Evolutionary conservation across 2,113 vertebrate genomes (phyloP).

Genomic region (Nothoprocta pentlandii): DNA sequence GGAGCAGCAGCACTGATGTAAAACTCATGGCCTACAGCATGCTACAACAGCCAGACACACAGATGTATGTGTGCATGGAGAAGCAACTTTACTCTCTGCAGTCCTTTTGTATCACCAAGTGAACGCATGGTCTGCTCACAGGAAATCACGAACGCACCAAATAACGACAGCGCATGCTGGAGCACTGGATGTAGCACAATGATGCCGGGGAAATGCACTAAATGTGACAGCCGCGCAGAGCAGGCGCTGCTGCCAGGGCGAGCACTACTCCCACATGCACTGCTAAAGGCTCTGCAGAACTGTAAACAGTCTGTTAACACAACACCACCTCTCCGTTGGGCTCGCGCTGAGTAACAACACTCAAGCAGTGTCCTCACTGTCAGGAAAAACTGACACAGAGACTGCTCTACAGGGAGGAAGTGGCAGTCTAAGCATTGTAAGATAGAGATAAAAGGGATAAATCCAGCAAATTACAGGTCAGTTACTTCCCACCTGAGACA

Average conservation of each 20-base stretch:
- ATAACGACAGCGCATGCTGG: background rate
- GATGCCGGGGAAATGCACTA: background rate
- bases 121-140: background rate
- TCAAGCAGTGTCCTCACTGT: background rate
- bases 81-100: background rate
- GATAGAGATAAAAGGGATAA: background rate
- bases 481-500: background rate
- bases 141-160: background rate
- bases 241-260: background rate
- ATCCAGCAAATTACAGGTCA: background rate
- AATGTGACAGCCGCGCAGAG: accelerated
- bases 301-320: background rate
- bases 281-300: background rate
- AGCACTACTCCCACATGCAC: background rate
- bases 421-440: background rate
- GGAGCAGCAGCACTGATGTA: background rate
- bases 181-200: background rate
- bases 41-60: accelerated
- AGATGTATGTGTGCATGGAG: accelerated
- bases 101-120: background rate
- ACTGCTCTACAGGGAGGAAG: background rate
- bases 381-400: background rate
- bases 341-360: background rate
- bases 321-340: background rate
- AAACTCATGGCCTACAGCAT: background rate